These are phyloP conservation scores for Drosophila imparisetae DNA, from an alignment of 2,888 invertebrate species.

Conservation along the genomic window DNA sequence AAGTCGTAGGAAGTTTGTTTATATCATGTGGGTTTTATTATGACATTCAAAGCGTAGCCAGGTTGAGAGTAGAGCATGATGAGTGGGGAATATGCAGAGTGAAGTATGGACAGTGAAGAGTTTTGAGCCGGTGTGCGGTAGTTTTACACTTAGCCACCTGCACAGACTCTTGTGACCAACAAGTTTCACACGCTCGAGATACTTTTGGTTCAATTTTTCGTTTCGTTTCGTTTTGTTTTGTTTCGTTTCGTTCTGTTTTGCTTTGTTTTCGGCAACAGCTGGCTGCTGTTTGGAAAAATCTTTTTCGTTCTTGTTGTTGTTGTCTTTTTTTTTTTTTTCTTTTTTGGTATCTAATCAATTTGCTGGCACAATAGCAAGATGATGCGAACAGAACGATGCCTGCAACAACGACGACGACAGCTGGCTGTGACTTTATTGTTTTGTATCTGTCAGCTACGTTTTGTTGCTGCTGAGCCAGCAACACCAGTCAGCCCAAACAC, in stretches of 20 bases:
- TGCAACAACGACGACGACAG: constrained; percentile 26
- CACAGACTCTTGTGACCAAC: constrained; percentile 20
- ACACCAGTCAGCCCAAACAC: background rate
- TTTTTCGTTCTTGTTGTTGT: constrained; percentile 1
- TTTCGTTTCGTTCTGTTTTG: constrained; percentile 5
- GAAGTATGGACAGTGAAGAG: background rate
- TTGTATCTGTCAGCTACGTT: constrained; percentile 39
- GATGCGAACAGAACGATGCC: constrained; percentile 14
- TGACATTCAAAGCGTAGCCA: constrained; percentile 18
- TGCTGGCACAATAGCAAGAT: constrained; percentile 40
- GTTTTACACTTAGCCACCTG: constrained; percentile 32
- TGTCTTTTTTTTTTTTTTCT: background rate
- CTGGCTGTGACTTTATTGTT: constrained; percentile 53
- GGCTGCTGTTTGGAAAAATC: constrained; percentile 23
- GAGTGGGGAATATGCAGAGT: background rate
- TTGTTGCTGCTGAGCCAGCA: constrained; percentile 15
- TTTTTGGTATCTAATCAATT: constrained; percentile 49
- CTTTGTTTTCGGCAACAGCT: constrained; percentile 44
- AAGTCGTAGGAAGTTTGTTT: constrained; percentile 2
- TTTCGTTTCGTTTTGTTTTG: constrained; percentile 1
- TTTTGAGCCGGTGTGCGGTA: constrained; percentile 2
- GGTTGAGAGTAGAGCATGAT: background rate
- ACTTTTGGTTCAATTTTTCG: constrained; percentile 19
- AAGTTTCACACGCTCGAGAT: constrained; percentile 51
- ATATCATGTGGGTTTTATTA: constrained; percentile 2